Conservation (phyloP, 2,888 invertebrate genomes). For the Chrysopilus asiliformis region DNA sequence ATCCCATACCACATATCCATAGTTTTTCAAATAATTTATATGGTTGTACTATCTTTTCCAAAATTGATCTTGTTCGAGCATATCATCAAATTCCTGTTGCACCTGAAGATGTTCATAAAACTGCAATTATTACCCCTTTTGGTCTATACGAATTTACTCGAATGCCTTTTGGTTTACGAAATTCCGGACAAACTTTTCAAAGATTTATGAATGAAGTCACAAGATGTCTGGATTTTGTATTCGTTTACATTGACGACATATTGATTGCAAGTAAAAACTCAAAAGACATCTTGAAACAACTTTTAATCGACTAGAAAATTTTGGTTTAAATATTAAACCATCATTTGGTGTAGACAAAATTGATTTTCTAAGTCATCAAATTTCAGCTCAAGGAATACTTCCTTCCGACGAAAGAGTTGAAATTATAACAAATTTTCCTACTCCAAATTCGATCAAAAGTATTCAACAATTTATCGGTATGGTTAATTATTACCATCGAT, state of each 20-base stretch:
- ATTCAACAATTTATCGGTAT: no score
- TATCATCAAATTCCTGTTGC: constrained; percentile 6
- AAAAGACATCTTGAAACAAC: neutral
- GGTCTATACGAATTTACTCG: constrained; percentile 19
- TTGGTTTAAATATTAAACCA: no score
- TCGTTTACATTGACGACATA: constrained; percentile 16
- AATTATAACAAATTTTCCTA: no score
- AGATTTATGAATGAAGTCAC: constrained; percentile 5
- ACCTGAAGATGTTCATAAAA: constrained; percentile 2
- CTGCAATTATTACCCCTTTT: no score
- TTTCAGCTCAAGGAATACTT: no score
- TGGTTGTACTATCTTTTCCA: no score
- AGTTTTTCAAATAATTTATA: neutral
- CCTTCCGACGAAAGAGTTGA: no score
- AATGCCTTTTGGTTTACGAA: constrained; percentile 24
- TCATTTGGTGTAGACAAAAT: no score
- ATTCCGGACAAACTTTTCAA: constrained; percentile 10
- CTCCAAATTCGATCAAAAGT: no score
- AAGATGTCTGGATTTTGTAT: constrained; percentile 8
- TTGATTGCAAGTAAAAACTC: constrained; percentile 18
- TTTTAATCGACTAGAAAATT: constrained; percentile 3
- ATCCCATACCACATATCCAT: constrained; percentile 3
- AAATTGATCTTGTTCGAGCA: constrained; percentile 7
- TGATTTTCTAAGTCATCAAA: no score
- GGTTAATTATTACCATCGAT: no score